Conservation (phyloP, 2,888 invertebrate genomes). For the Volucella bombylans region DNA sequence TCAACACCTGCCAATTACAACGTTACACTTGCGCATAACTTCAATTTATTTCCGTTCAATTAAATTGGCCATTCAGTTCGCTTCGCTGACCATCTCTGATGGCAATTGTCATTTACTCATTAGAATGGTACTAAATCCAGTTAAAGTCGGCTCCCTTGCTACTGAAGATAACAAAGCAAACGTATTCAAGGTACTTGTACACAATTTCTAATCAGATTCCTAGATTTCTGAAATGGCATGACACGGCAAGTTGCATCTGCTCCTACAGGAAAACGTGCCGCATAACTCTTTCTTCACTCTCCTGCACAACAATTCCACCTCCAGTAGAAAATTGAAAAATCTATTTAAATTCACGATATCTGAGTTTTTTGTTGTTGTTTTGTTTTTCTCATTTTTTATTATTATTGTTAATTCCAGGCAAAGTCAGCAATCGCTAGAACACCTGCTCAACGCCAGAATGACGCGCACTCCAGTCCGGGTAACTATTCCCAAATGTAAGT, state of each 20-base stretch:
- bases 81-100: conserved; percentile 39
- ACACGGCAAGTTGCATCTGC: conserved; percentile 70
- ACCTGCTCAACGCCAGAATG: conserved; percentile 78
- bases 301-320: conserved; percentile 39
- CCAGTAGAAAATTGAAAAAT: conserved; percentile 49
- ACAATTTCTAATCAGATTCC: conserved; percentile 70
- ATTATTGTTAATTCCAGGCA: conserved; percentile 77
- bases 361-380: conserved; percentile 36
- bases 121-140: conserved; percentile 45
- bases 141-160: conserved; percentile 15
- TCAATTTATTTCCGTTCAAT: conserved; percentile 67
- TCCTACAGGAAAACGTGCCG: conserved; percentile 48
- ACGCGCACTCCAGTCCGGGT: conserved; percentile 80
- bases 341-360: conserved; percentile 68
- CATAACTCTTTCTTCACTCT: conserved; percentile 56
- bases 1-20: conserved; percentile 64
- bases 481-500: conserved; percentile 81
- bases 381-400: conserved; percentile 59
- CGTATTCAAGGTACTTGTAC: conserved; percentile 10
- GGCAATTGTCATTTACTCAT: conserved; percentile 63
- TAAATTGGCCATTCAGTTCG: conserved; percentile 52
- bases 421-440: conserved; percentile 78
- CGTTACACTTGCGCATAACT: conserved; percentile 55
- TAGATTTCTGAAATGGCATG: conserved; percentile 67
- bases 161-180: conserved; percentile 52